Conservation (phyloP, 2,888 invertebrate genomes). For the Itoplectis maculator region DNA sequence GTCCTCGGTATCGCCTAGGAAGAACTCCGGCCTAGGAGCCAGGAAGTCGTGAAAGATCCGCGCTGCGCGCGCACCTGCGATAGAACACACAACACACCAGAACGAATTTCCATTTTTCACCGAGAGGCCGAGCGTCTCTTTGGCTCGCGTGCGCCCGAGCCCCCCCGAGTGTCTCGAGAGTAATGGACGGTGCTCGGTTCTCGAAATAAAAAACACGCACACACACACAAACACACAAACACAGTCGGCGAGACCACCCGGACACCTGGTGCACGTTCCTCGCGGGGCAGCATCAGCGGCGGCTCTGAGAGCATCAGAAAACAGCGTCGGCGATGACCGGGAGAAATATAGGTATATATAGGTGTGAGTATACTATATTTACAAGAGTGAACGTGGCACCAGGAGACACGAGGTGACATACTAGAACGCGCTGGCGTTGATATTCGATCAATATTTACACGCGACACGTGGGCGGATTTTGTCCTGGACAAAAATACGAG, state of each 20-base stretch:
- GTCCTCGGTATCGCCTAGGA: not conserved
- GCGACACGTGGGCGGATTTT: constrained; percentile 72
- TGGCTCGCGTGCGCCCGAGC: constrained; percentile 32
- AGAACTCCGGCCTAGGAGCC: constrained; percentile 1
- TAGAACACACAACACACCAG: constrained; percentile 51
- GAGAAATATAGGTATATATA: constrained; percentile 21
- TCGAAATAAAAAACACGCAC: constrained; percentile 12
- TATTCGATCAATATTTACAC: constrained; percentile 78
- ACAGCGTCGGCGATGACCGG: constrained; percentile 32
- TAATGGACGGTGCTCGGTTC: constrained; percentile 42
- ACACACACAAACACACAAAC: not conserved
- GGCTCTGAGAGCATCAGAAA: constrained; percentile 29
- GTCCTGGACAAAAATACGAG: constrained; percentile 34
- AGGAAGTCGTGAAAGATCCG: constrained; percentile 42
- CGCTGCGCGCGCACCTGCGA: constrained; percentile 34
- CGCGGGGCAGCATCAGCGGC: constrained; percentile 37
- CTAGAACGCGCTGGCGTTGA: constrained; percentile 68
- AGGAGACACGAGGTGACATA: constrained; percentile 22
- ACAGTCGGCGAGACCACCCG: constrained; percentile 46
- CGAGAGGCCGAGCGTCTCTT: constrained; percentile 11
- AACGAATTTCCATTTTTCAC: constrained; percentile 62
- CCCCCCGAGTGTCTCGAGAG: constrained; percentile 35
- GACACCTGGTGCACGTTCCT: constrained; percentile 54
- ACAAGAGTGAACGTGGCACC: not conserved
- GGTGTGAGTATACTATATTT: not conserved